Percentiles rank a stretch among this genome's conserved stretches.
Conservation (phyloP, 1,140 invertebrate genomes). For the Grapholita molesta region DNA sequence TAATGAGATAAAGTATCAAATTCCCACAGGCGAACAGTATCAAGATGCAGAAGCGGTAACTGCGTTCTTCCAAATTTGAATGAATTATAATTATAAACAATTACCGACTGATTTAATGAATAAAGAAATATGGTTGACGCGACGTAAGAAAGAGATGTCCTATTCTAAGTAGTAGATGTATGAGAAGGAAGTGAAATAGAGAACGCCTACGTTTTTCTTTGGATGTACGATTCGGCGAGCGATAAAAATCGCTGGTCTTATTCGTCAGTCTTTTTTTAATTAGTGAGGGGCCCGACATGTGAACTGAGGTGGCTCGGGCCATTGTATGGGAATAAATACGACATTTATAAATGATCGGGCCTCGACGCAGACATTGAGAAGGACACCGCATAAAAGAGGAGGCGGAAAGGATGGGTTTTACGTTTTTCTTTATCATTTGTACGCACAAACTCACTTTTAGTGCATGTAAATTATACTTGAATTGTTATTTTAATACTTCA, state of each 20-base stretch:
- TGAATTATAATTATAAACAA: conserved; percentile 75
- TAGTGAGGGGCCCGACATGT: conserved; percentile 70
- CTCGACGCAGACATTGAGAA: conserved; percentile 57
- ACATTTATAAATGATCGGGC: conserved; percentile 63
- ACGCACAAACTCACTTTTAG: background rate
- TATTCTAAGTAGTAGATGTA: conserved; percentile 28
- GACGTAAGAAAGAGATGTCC: conserved; percentile 34
- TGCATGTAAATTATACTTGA: background rate
- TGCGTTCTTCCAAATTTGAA: conserved; percentile 60
- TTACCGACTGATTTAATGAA: conserved; percentile 65
- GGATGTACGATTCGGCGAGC: conserved; percentile 67
- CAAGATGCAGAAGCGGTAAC: conserved; percentile 55
- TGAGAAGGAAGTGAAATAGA: conserved; percentile 50
- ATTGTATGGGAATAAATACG: conserved; percentile 72
- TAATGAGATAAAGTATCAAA: conserved; percentile 63
- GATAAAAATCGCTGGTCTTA: conserved; percentile 76
- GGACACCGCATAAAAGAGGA: conserved; percentile 52
- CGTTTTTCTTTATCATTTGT: background rate
- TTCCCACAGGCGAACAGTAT: conserved; percentile 59
- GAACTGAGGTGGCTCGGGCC: conserved; percentile 61
- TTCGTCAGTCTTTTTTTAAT: conserved; percentile 76
- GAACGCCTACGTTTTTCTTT: conserved; percentile 67
- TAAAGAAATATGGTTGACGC: conserved; percentile 46
- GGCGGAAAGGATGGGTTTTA: conserved; percentile 37
- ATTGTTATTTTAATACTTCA: background rate